Percentiles rank a stretch among this genome's conserved stretches.
phyloP scores from a whole-genome alignment of 2,888 invertebrate species.

The Melanchra persicariae region DNA sequence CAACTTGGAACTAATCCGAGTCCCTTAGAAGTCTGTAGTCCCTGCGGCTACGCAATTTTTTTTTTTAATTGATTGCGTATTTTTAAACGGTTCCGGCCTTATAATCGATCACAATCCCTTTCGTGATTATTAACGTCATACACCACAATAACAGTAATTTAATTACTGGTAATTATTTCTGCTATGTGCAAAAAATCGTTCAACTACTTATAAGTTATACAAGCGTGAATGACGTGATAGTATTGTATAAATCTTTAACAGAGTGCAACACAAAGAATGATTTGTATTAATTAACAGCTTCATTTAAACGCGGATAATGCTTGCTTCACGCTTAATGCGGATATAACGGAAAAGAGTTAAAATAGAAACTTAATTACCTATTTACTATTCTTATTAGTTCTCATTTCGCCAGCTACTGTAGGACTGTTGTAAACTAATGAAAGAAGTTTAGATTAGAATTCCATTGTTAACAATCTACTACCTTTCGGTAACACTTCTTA shows the following conservation, averaged over 20 bases:
- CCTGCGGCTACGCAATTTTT: conserved; percentile 7
- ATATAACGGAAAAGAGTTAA: conserved; percentile 44
- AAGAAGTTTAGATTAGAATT: conserved; percentile 7
- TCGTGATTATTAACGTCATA: conserved; percentile 11
- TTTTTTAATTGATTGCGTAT: conserved; percentile 1
- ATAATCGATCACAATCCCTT: conserved; percentile 15
- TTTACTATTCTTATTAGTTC: conserved; percentile 20
- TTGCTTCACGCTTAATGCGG: conserved; percentile 43
- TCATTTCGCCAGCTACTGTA: conserved; percentile 4
- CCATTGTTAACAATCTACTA: neutral
- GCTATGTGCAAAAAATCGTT: conserved; percentile 23
- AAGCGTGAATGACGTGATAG: conserved; percentile 56
- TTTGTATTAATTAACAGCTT: conserved; percentile 49
- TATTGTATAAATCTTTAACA: conserved; percentile 58
- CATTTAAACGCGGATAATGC: conserved; percentile 48
- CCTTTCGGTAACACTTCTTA: neutral
- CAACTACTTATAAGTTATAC: conserved; percentile 21
- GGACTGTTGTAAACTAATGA: neutral
- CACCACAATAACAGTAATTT: conserved; percentile 17
- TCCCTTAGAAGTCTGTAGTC: conserved; percentile 3
- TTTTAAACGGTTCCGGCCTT: conserved; percentile 8
- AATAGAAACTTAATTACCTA: conserved; percentile 21
- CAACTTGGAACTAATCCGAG: neutral
- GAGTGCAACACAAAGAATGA: conserved; percentile 42
- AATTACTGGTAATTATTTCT: conserved; percentile 18